These are phyloP conservation scores for Pelagia noctiluca DNA, from an alignment of 30 jellyfish, hydroid and myxozoan genomes.

Conservation along the genomic window DNA sequence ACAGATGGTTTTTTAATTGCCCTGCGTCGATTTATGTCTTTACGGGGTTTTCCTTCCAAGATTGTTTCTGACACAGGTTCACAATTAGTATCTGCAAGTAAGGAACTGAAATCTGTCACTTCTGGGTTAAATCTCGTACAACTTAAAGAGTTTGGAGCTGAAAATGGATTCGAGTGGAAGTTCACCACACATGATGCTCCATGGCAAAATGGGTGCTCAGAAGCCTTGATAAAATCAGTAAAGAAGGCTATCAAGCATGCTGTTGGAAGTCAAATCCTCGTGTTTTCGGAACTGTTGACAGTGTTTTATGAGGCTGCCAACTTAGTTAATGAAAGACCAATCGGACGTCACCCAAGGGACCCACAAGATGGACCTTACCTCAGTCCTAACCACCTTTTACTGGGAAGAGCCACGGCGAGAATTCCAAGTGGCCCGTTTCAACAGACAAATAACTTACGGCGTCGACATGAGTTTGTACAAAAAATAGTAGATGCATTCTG, in stretches of 20 bases:
- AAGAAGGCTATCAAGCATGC: conserved; percentile 2
- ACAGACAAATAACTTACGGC: neutral
- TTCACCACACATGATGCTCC: conserved; percentile 27
- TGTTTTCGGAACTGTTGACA: neutral
- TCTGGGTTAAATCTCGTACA: neutral
- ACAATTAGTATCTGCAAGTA: neutral
- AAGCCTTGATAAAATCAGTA: conserved; percentile 10
- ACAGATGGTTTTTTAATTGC: conserved; percentile 1
- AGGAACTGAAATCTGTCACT: neutral
- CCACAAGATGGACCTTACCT: conserved; percentile 9
- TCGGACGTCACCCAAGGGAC: neutral
- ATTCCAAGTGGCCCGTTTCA: conserved; percentile 10
- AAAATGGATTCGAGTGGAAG: conserved; percentile 17
- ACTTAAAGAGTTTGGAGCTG: conserved; percentile 1
- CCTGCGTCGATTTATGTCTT: conserved; percentile 18
- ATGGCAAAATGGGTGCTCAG: conserved; percentile 11
- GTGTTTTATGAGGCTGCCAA: neutral
- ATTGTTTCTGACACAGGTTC: neutral
- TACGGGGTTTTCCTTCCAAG: conserved; percentile 26
- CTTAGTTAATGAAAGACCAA: neutral
- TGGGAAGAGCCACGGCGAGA: conserved; percentile 1
- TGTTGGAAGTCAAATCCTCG: neutral
- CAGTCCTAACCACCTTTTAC: neutral
- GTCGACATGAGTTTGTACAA: neutral
- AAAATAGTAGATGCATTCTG: neutral